phyloP scores from a whole-genome alignment of 1,140 invertebrate genomes.

The Whitmania pigra region DNA sequence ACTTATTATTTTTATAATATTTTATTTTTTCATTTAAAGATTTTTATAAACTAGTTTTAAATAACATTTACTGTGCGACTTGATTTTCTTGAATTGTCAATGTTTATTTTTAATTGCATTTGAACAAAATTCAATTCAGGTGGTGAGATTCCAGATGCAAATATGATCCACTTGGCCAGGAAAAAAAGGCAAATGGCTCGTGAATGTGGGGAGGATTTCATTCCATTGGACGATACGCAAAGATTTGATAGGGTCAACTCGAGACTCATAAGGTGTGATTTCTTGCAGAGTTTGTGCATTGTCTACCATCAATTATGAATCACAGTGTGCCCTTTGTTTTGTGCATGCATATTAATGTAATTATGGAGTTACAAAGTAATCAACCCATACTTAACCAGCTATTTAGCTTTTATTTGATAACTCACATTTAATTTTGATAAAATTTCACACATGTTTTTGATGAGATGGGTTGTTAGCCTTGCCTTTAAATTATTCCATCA shows the following conservation, averaged over 20 bases:
- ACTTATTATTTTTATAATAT: background rate
- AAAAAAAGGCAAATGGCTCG: constrained; percentile 77
- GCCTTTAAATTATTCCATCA: too few relatives aligned
- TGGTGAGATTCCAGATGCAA: constrained; percentile 86
- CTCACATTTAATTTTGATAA: too few relatives aligned
- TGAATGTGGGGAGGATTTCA: constrained; percentile 58
- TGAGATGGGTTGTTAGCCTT: too few relatives aligned
- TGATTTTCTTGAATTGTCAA: background rate
- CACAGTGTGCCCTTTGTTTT: constrained; percentile 29
- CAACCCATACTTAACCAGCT: too few relatives aligned
- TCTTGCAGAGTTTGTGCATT: constrained; percentile 15
- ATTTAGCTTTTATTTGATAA: too few relatives aligned
- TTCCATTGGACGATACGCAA: constrained; percentile 59
- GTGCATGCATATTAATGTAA: constrained; percentile 43
- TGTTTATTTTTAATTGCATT: background rate
- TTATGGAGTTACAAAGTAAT: background rate
- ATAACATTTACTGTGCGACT: background rate
- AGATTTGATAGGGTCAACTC: constrained; percentile 33
- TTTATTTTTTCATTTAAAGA: constrained; percentile 17
- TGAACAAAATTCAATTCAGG: constrained; percentile 39
- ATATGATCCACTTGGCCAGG: constrained; percentile 82
- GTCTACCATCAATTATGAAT: too few relatives aligned
- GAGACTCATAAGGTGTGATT: constrained; percentile 38
- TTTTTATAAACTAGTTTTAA: constrained; percentile 1
- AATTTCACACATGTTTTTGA: too few relatives aligned